Evolutionary conservation across 2,888 invertebrate genomes (phyloP).

Genomic region (Entomobrya proxima): DNA sequence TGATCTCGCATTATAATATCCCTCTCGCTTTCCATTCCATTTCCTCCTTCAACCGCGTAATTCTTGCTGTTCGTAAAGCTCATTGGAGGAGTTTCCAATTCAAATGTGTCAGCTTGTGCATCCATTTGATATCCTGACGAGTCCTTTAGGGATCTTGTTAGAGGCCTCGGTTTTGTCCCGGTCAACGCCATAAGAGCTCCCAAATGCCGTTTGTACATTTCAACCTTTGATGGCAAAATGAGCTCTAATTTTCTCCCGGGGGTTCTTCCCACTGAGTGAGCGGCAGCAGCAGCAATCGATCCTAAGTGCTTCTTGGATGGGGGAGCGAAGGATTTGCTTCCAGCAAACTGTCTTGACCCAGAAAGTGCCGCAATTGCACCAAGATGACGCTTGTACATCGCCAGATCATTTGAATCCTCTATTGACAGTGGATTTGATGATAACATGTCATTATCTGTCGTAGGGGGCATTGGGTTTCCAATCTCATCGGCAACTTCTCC

Average conservation of each 20-base stretch:
- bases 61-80: background rate
- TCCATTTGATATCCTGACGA: constrained; percentile 47
- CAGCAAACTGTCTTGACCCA: constrained; percentile 39
- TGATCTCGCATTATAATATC: constrained; percentile 34
- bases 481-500: constrained; percentile 57
- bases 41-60: background rate
- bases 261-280: constrained; percentile 26
- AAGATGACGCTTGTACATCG: constrained; percentile 52
- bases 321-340: constrained; percentile 53
- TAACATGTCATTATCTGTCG: background rate
- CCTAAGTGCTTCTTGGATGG: constrained; percentile 71
- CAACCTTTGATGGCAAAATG: background rate
- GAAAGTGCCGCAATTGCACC: constrained; percentile 61
- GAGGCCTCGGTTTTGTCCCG: constrained; percentile 38
- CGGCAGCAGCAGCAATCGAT: constrained; percentile 69
- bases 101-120: constrained; percentile 9
- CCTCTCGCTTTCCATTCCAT: background rate
- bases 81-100: constrained; percentile 49
- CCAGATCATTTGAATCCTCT: constrained; percentile 21
- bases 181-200: constrained; percentile 62
- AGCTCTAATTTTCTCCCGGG: constrained; percentile 51
- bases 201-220: constrained; percentile 59
- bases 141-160: constrained; percentile 55
- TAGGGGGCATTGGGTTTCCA: constrained; percentile 24
- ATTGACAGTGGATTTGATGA: background rate